A percentile compares a stretch with the other conserved stretches of the same genome.
Evolutionary conservation across 2,797 vertebrate genomes (phyloP).

Genomic region (Sarcophilus harrisii): DNA sequence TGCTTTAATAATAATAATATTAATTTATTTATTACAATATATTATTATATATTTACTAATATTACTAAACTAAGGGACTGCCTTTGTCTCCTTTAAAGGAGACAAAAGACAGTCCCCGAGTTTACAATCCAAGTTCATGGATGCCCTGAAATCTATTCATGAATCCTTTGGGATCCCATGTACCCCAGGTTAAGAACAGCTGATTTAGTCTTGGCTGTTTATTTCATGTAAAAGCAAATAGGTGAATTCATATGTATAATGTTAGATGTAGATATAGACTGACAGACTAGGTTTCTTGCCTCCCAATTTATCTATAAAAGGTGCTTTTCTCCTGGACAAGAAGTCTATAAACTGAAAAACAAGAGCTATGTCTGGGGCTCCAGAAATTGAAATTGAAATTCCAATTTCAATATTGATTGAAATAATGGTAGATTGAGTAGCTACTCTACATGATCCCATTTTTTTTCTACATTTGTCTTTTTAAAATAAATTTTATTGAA

Average conservation of each 20-base stretch:
- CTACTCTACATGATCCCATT: background rate
- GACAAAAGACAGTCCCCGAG: background rate
- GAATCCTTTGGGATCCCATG: background rate
- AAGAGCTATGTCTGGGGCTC: background rate
- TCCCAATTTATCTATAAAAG: background rate
- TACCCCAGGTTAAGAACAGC: background rate
- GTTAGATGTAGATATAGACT: background rate
- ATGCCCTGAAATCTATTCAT: background rate
- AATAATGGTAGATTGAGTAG: background rate
- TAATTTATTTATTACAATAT: too few relatives aligned
- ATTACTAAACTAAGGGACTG: too few relatives aligned
- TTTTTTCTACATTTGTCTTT: background rate
- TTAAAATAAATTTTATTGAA: background rate
- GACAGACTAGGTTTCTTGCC: background rate
- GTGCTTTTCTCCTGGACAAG: background rate
- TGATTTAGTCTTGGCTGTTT: background rate
- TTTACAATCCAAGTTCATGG: background rate
- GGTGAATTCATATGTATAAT: background rate
- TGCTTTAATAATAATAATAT: too few relatives aligned
- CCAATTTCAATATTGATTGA: background rate
- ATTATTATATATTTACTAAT: too few relatives aligned
- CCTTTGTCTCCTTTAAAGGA: background rate
- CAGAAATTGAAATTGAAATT: too few relatives aligned
- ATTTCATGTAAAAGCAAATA: background rate
- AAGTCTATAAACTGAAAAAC: background rate